These are phyloP conservation scores for Pterobdella sp. DNA, from an alignment of 2,888 invertebrate genomes.

Conservation along the genomic window DNA sequence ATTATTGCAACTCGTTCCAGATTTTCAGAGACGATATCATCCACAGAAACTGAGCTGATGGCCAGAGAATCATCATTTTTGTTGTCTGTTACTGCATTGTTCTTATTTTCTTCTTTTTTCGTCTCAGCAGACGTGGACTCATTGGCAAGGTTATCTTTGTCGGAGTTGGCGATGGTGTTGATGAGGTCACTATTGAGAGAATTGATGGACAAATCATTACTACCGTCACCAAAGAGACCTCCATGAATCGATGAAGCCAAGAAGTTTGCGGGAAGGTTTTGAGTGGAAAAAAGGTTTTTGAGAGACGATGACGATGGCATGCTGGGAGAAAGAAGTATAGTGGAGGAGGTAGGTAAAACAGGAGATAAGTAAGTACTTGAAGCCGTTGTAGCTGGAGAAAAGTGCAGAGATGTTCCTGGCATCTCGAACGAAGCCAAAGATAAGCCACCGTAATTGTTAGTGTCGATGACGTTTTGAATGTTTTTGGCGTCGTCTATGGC, in stretches of 20 bases:
- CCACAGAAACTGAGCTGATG: not conserved
- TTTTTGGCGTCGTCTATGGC: not conserved
- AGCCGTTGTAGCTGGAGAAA: conserved; percentile 20
- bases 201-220: not conserved
- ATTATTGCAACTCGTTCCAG: conserved; percentile 6
- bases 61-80: not conserved
- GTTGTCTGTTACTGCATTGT: not conserved
- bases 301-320: not conserved
- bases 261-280: not conserved
- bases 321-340: not conserved
- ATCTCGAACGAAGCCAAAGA: not conserved
- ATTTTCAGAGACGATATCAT: conserved; percentile 2
- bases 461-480: not conserved
- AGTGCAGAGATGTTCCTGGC: not conserved
- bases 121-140: not conserved
- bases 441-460: not conserved
- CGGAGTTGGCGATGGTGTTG: not conserved
- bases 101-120: not conserved
- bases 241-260: not conserved
- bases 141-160: not conserved
- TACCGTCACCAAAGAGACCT: not conserved
- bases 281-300: not conserved
- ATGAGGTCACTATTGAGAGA: not conserved
- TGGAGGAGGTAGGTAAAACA: not conserved
- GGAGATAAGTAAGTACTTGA: not conserved